These are phyloP conservation scores for Sthenelais limicola DNA, from an alignment of 2,888 invertebrate species.

Conservation along the genomic window DNA sequence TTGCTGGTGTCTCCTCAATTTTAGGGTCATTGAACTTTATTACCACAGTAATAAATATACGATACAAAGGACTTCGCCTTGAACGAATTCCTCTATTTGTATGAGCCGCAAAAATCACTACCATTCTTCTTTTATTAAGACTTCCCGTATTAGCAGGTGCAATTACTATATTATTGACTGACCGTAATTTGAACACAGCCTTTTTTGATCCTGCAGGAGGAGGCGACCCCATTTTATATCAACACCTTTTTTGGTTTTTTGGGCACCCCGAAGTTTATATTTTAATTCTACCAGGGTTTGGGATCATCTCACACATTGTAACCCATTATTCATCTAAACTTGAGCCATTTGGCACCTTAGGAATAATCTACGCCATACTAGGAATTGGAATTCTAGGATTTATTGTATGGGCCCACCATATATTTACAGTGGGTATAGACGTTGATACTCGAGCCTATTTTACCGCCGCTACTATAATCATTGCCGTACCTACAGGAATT, in stretches of 20 bases:
- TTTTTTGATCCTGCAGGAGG: slow-evolving; percentile 87
- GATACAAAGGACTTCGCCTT: slow-evolving; percentile 76
- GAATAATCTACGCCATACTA: slow-evolving; percentile 86
- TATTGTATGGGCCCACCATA: slow-evolving; percentile 89
- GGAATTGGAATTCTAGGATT: slow-evolving; percentile 87
- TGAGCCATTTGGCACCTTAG: slow-evolving; percentile 81
- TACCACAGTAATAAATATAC: slow-evolving; percentile 83
- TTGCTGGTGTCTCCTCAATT: slow-evolving; percentile 80
- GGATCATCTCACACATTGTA: slow-evolving; percentile 86
- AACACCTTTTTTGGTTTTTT: slow-evolving; percentile 91
- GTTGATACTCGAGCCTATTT: slow-evolving; percentile 88
- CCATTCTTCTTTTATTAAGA: slow-evolving; percentile 79
- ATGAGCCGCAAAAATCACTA: slow-evolving; percentile 81
- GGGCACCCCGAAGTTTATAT: slow-evolving; percentile 90
- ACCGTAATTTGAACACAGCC: slow-evolving; percentile 85
- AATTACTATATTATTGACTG: slow-evolving; percentile 84
- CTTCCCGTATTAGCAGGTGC: slow-evolving; percentile 85
- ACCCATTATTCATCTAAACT: slow-evolving; percentile 78
- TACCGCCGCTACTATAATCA: slow-evolving; percentile 88
- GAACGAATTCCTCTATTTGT: slow-evolving; percentile 82
- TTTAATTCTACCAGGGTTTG: slow-evolving; percentile 88
- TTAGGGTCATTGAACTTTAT: slow-evolving; percentile 87
- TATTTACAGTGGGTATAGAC: slow-evolving; percentile 88
- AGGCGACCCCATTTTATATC: slow-evolving; percentile 85
- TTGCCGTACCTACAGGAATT: slow-evolving; percentile 88